These are phyloP conservation scores for Buceros bicornis DNA, from an alignment of 2,797 vertebrate genomes.

Conservation along the genomic window DNA sequence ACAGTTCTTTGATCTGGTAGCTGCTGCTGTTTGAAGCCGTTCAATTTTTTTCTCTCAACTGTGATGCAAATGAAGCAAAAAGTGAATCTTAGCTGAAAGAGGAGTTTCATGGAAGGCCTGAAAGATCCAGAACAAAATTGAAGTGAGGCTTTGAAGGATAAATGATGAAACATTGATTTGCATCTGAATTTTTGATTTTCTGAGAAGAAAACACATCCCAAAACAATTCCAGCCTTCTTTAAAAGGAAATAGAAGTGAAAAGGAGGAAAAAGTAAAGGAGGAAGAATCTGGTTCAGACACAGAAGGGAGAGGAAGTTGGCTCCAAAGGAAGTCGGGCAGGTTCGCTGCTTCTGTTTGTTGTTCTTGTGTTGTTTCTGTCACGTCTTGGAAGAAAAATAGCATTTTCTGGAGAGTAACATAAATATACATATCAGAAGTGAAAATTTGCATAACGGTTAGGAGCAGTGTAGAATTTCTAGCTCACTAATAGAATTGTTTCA, in stretches of 20 bases:
- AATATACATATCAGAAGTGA: constrained; percentile 11
- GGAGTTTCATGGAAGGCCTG: not conserved
- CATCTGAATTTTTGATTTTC: not conserved
- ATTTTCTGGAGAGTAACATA: constrained; percentile 9
- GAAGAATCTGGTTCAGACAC: not conserved
- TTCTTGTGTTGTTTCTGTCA: constrained; percentile 9
- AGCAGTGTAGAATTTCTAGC: not conserved
- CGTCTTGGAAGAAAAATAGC: not conserved
- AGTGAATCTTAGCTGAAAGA: not conserved
- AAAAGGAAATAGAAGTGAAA: not conserved
- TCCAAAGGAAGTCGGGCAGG: not conserved
- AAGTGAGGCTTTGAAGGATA: not conserved
- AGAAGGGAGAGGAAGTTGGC: constrained; percentile 13
- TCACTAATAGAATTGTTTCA: constrained; percentile 21
- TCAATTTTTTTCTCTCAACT: not conserved
- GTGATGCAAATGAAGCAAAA: not conserved
- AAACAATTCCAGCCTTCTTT: not conserved
- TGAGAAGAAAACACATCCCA: not conserved
- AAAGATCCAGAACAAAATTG: not conserved
- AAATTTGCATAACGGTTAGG: constrained; percentile 47
- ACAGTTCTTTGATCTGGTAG: not conserved
- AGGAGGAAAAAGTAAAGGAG: not conserved
- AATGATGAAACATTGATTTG: not conserved
- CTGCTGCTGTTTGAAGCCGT: not conserved
- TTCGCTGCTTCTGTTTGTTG: constrained; percentile 42